Percentiles rank a stretch among this genome's conserved stretches.
Evolutionary conservation across 2,797 vertebrate genomes (phyloP).

Genomic region (Dipus sagitta): DNA sequence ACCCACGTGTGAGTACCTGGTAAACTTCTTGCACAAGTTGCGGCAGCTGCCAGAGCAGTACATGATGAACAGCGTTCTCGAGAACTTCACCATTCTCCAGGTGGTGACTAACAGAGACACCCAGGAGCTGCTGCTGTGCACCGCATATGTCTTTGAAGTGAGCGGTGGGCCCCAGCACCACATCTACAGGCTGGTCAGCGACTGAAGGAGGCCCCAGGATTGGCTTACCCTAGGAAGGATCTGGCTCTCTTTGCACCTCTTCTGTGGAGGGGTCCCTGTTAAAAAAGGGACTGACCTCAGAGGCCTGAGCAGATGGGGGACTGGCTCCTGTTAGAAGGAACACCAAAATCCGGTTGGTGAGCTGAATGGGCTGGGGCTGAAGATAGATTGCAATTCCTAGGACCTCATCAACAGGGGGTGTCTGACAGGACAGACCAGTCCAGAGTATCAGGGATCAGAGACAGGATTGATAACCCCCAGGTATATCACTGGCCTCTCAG

Average conservation of each 20-base stretch:
- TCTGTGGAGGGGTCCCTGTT: slow-evolving; percentile 8
- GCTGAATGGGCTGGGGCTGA: neutral
- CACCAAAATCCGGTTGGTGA: slow-evolving; percentile 1
- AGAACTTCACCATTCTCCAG: slow-evolving; percentile 87
- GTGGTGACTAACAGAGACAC: slow-evolving; percentile 89
- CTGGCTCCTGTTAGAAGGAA: neutral
- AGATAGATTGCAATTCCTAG: neutral
- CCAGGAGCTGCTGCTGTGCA: slow-evolving; percentile 89
- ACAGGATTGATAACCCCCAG: slow-evolving; percentile 1
- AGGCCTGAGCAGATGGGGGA: neutral
- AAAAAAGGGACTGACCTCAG: neutral
- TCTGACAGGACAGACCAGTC: slow-evolving; percentile 46
- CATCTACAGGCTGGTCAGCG: slow-evolving; percentile 90
- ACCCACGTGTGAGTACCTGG: slow-evolving; percentile 86
- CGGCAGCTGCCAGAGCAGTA: slow-evolving; percentile 85
- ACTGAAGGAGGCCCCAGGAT: slow-evolving; percentile 75
- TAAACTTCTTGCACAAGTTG: slow-evolving; percentile 86
- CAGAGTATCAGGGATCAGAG: slow-evolving; percentile 11
- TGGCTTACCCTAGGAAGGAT: slow-evolving; percentile 11
- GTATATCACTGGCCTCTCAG: slow-evolving; percentile 13
- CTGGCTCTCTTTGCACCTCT: neutral
- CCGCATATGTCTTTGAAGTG: slow-evolving; percentile 91
- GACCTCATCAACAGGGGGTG: neutral
- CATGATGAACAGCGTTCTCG: slow-evolving; percentile 87
- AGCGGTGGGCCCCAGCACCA: slow-evolving; percentile 90